Evolutionary conservation across 2,888 invertebrate species (phyloP), one percentile per base, ranked within the genome.

Genomic region (Mystacides longicornis): DNA sequence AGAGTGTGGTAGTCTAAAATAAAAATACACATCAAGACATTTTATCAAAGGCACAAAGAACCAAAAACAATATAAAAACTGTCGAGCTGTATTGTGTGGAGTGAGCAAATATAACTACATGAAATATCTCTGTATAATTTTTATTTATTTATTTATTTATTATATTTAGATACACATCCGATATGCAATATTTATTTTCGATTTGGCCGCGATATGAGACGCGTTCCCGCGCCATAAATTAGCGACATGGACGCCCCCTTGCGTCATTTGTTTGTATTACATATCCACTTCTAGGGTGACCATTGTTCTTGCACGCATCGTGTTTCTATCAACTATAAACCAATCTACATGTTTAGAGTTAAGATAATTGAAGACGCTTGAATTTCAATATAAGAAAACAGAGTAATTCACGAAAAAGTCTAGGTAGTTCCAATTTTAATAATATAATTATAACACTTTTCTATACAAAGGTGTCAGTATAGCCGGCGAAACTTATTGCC

Each of bases 151-250:
- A 56, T 60, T 60, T 60, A 60, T 60, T 60, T 60, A 60, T 60
- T 57, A 55, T 57, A 53, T 57, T 57, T 60, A 60, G 60, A 60
- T 60, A 60, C 60, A 55, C 49, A 51, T 58, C 37, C 56, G 60
- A 60, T 58, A 58, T 56, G 60, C 60, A 56, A 60, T 60, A 58
- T 60, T 60, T 60, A 60, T 60, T 37, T 37, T 37, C 37, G 37
- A 37, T 37, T 37, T 37, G 37, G 37, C 37, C 37, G 37, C 37
- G 37, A 37, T 37, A 51, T 55, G 60, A 55, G 52, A 60, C 45
- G 57, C 45, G 51, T 49, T 57, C 43, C 60, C 53, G 43, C 50
- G 51, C 57, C 42, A 55, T 55, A 55, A 60, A 60, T 60, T 58
- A 51, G 51, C 57, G 33, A 23, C 14, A 33, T 21, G 46, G 48